Conservation (phyloP, 1,140 invertebrate genomes). For the Spodoptera frugiperda region DNA sequence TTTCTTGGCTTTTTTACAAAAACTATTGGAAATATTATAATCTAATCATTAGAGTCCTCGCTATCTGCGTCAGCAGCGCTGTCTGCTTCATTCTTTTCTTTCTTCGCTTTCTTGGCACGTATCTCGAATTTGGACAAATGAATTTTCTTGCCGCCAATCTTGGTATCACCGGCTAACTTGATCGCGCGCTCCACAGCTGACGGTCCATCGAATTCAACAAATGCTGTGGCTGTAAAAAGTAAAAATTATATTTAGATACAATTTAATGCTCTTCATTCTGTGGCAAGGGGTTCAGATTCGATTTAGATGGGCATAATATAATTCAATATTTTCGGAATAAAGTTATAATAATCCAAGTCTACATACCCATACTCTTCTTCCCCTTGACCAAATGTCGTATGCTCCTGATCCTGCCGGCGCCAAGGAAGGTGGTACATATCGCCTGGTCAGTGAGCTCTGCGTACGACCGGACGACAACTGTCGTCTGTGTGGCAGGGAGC, state of each 20-base stretch:
- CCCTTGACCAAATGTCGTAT: slow-evolving; percentile 67
- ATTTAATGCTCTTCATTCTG: too few species aligned
- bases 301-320: too few species aligned
- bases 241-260: background rate
- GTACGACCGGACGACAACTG: slow-evolving; percentile 65
- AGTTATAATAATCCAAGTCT: too few species aligned
- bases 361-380: slow-evolving; percentile 68
- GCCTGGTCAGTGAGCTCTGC: slow-evolving; percentile 60
- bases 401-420: slow-evolving; percentile 63
- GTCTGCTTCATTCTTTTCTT: slow-evolving; percentile 47
- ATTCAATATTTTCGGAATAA: too few species aligned
- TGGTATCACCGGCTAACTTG: slow-evolving; percentile 55
- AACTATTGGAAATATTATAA: slow-evolving; percentile 4
- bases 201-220: slow-evolving; percentile 73
- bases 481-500: slow-evolving; percentile 62
- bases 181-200: slow-evolving; percentile 65
- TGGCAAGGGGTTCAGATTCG: too few species aligned
- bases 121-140: slow-evolving; percentile 63
- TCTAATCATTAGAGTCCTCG: slow-evolving; percentile 59
- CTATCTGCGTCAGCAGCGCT: slow-evolving; percentile 48
- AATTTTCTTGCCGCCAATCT: slow-evolving; percentile 70
- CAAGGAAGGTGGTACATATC: slow-evolving; percentile 59
- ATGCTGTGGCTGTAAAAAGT: slow-evolving; percentile 68
- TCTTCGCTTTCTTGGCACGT: slow-evolving; percentile 51
- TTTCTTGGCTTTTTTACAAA: background rate